Percentiles rank a stretch among this genome's conserved stretches.
Conservation (phyloP, 2,113 vertebrate genomes). For the Xiphias gladius region DNA sequence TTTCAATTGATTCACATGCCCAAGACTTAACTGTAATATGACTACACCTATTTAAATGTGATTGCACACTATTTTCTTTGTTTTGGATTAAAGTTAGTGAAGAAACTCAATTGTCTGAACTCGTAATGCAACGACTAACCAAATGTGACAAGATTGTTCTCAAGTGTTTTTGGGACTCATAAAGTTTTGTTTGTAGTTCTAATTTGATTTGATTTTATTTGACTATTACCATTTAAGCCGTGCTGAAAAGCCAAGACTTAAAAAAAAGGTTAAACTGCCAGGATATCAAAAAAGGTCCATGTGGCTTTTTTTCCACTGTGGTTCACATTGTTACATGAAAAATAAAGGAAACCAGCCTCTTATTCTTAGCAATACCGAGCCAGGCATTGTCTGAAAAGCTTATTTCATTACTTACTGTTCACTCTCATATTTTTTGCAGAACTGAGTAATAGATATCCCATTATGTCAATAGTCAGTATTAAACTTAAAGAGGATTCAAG, state of each 20-base stretch:
- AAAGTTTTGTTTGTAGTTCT: slow-evolving; percentile 3
- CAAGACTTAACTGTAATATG: slow-evolving; percentile 10
- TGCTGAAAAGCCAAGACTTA: background rate
- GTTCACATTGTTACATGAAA: slow-evolving; percentile 12
- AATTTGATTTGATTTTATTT: slow-evolving; percentile 19
- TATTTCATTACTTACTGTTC: background rate
- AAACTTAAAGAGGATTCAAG: background rate
- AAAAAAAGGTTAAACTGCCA: slow-evolving; percentile 2
- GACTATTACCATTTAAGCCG: background rate
- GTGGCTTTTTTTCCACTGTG: slow-evolving; percentile 1
- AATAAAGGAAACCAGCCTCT: background rate
- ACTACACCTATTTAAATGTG: slow-evolving; percentile 30
- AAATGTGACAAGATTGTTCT: slow-evolving; percentile 26
- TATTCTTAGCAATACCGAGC: background rate
- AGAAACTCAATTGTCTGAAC: slow-evolving; percentile 12
- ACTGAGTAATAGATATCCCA: background rate
- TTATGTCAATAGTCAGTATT: slow-evolving; percentile 1
- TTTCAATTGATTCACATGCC: slow-evolving; percentile 17
- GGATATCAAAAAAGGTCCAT: background rate
- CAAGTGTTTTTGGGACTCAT: slow-evolving; percentile 9
- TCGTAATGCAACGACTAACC: background rate
- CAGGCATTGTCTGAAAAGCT: slow-evolving; percentile 15
- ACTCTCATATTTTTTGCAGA: background rate
- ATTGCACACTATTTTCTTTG: slow-evolving; percentile 26
- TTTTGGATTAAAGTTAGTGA: slow-evolving; percentile 9